These are phyloP conservation scores for Ctenopoma multispine DNA, from an alignment of 2,797 vertebrate genomes.

Conservation along the genomic window DNA sequence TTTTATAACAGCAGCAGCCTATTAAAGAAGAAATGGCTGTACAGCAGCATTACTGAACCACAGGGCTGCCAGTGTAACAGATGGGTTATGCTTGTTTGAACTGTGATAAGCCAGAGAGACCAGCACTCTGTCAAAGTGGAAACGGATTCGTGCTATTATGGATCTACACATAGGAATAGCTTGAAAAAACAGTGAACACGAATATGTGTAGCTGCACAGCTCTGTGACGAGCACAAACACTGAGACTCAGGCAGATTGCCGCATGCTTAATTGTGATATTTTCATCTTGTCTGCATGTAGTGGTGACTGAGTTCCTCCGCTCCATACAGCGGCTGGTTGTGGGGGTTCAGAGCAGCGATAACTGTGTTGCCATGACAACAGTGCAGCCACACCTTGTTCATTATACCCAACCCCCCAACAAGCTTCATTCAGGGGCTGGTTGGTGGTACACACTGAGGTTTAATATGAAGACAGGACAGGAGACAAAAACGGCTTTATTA, in stretches of 20 bases:
- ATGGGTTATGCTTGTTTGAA: conserved; percentile 57
- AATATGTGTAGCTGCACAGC: not conserved
- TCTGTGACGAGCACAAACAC: conserved; percentile 6
- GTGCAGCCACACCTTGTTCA: conserved; percentile 68
- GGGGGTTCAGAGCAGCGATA: conserved; percentile 54
- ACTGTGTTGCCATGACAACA: conserved; percentile 79
- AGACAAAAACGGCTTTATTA: not conserved
- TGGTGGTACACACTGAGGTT: conserved; percentile 38
- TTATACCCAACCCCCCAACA: conserved; percentile 60
- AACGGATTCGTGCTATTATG: conserved; percentile 23
- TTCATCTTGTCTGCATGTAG: conserved; percentile 8
- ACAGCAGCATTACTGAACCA: conserved; percentile 18
- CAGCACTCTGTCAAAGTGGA: conserved; percentile 29
- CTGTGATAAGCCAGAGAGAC: conserved; percentile 32
- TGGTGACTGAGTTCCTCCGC: conserved; percentile 36
- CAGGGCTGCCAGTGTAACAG: conserved; percentile 39
- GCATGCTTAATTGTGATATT: conserved; percentile 18
- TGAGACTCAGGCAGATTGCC: not conserved
- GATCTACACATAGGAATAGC: conserved; percentile 11
- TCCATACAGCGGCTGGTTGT: conserved; percentile 34
- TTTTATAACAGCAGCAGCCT: conserved; percentile 58
- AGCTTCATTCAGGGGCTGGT: conserved; percentile 36
- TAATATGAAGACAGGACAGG: conserved; percentile 15
- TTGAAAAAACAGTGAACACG: conserved; percentile 15
- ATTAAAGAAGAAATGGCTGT: conserved; percentile 60